Evolutionary conservation across 1,140 invertebrate genomes (phyloP).

Genomic region (Ceratina calcarata): DNA sequence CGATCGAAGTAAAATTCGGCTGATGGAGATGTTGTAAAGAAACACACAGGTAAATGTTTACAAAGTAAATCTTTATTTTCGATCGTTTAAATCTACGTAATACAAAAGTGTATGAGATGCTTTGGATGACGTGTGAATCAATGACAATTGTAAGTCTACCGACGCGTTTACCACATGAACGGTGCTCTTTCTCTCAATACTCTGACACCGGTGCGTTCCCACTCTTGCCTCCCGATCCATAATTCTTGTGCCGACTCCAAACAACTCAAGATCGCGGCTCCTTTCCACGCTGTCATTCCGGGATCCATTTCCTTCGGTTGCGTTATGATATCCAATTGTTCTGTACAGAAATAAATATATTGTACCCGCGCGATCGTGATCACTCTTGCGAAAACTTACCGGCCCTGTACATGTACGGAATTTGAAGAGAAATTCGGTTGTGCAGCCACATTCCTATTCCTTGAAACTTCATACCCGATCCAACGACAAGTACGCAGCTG

Average conservation of each 20-base stretch:
- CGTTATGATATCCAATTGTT: constrained; percentile 91
- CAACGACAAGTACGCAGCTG: constrained; percentile 94
- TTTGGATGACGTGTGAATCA: neutral
- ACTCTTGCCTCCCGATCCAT: constrained; percentile 93
- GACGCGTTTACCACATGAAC: constrained; percentile 85
- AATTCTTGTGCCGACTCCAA: constrained; percentile 95
- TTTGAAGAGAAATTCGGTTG: constrained; percentile 91
- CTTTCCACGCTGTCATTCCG: constrained; percentile 94
- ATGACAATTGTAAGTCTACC: neutral
- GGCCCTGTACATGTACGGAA: constrained; percentile 88
- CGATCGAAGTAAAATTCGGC: constrained; percentile 69
- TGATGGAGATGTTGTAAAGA: constrained; percentile 62
- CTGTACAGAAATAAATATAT: constrained; percentile 69
- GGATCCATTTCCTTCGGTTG: constrained; percentile 95
- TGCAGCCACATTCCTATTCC: constrained; percentile 94
- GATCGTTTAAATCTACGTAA: neutral
- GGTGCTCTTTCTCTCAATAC: constrained; percentile 92
- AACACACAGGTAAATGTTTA: no score
- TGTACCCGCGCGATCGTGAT: neutral
- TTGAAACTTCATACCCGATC: constrained; percentile 93
- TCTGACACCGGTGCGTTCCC: constrained; percentile 91
- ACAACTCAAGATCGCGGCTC: constrained; percentile 95
- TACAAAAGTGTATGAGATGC: no score
- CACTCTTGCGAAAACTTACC: constrained; percentile 71
- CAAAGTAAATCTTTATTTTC: neutral